Evolutionary conservation across 2,888 invertebrate genomes (phyloP).

Genomic region (Tetragnatha montana): DNA sequence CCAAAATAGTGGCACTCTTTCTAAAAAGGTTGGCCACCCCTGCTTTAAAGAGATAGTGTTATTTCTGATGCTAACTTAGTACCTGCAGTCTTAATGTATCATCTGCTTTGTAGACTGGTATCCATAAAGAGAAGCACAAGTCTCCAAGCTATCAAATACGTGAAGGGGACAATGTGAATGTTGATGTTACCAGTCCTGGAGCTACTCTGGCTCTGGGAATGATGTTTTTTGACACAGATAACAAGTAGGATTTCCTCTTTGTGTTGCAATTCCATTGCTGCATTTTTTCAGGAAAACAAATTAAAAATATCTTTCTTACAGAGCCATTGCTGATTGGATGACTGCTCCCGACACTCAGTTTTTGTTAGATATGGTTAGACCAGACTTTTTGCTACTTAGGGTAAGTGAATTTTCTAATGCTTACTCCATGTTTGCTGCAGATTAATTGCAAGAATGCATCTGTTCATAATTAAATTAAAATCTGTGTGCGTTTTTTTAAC

Average conservation of each 20-base stretch:
- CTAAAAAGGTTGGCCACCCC: too few species aligned
- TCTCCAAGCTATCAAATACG: constrained; percentile 89
- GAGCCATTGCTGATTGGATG: constrained; percentile 93
- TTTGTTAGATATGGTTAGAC: constrained; percentile 91
- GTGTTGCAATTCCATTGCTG: not conserved
- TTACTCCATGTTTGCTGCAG: not conserved
- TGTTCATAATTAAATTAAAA: too few species aligned
- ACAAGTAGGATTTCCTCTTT: constrained; percentile 77
- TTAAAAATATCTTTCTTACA: constrained; percentile 72
- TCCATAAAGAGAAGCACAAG: constrained; percentile 91
- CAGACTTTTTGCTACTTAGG: constrained; percentile 90
- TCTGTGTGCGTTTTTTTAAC: too few species aligned
- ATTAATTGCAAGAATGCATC: not conserved
- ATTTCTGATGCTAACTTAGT: too few species aligned
- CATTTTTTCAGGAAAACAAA: constrained; percentile 3
- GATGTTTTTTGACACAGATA: constrained; percentile 90
- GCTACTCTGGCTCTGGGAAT: constrained; percentile 95
- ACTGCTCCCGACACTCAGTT: constrained; percentile 91
- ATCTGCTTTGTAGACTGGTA: constrained; percentile 79
- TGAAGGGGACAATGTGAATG: constrained; percentile 92
- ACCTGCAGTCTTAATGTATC: too few species aligned
- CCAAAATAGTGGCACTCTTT: too few species aligned
- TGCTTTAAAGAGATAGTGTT: not conserved
- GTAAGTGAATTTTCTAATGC: constrained; percentile 72
- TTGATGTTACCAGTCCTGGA: constrained; percentile 96